A percentile compares a stretch with the other conserved stretches of the same genome.
phyloP scores from a whole-genome alignment of 2,888 invertebrate species.

The Phengaris arion region DNA sequence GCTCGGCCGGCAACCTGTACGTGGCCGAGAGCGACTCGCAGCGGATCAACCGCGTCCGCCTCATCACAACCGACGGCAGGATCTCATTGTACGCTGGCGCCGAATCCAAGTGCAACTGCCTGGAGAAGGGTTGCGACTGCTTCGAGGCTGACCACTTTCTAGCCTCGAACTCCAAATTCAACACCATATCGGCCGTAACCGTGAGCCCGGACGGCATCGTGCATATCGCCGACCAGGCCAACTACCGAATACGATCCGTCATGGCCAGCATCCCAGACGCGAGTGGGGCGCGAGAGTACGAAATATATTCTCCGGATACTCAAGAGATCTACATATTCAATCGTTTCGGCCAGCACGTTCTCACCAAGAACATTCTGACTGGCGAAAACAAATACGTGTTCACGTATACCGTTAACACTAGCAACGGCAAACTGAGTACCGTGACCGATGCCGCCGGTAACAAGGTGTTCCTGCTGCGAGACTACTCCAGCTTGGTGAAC shows the following conservation, averaged over 20 bases:
- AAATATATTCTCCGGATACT: conserved; percentile 96
- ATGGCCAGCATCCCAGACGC: conserved; percentile 94
- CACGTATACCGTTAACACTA: conserved; percentile 97
- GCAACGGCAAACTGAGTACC: conserved; percentile 95
- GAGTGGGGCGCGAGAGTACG: conserved; percentile 90
- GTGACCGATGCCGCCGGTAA: conserved; percentile 96
- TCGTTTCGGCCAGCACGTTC: conserved; percentile 95
- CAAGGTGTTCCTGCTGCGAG: conserved; percentile 89
- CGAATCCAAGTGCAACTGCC: conserved; percentile 95
- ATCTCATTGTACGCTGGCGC: conserved; percentile 96
- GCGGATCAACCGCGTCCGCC: conserved; percentile 92
- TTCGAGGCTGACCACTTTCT: conserved; percentile 94
- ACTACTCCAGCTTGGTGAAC: conserved; percentile 93
- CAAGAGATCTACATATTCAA: conserved; percentile 97
- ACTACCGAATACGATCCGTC: conserved; percentile 91
- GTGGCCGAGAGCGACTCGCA: conserved; percentile 98
- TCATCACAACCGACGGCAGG: conserved; percentile 95
- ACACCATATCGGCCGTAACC: conserved; percentile 94
- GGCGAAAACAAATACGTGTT: conserved; percentile 96
- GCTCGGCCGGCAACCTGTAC: conserved; percentile 93
- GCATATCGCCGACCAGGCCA: conserved; percentile 97
- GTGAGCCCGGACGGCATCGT: conserved; percentile 96
- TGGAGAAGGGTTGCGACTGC: conserved; percentile 94
- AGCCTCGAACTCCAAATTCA: conserved; percentile 95
- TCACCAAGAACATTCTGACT: conserved; percentile 96